Percentiles rank a stretch among this genome's conserved stretches.
Evolutionary conservation across 2,113 vertebrate genomes (phyloP).

Genomic region (Chelonoidis abingdonii): DNA sequence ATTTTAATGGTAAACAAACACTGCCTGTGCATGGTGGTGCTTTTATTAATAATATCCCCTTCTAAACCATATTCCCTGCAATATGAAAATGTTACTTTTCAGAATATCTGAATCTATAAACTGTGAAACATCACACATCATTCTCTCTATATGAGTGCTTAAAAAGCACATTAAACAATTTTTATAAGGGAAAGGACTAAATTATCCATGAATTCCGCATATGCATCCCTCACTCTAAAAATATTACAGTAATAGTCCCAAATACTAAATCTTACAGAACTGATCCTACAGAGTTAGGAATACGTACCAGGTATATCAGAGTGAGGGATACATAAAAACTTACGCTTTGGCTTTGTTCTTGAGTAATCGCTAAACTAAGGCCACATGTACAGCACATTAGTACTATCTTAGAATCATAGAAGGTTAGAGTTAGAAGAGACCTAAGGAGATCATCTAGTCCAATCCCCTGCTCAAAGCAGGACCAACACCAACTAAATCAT

Average conservation of each 20-base stretch:
- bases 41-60: conserved; percentile 71
- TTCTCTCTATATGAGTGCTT: conserved; percentile 55
- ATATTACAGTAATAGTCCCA: conserved; percentile 13
- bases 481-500: no score
- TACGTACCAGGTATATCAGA: neutral
- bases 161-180: conserved; percentile 63
- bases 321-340: neutral
- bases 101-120: conserved; percentile 55
- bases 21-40: conserved; percentile 45
- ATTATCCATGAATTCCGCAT: conserved; percentile 66
- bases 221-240: conserved; percentile 42
- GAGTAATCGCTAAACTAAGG: neutral
- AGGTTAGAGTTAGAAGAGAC: no score
- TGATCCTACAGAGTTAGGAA: neutral
- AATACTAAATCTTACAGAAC: neutral
- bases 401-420: neutral
- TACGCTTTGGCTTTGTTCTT: neutral
- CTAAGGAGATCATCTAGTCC: no score
- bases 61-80: conserved; percentile 63
- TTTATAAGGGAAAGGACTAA: conserved; percentile 63
- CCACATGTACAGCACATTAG: neutral
- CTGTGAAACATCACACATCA: conserved; percentile 16
- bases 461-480: no score
- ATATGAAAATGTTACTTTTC: conserved; percentile 51
- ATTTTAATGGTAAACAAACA: conserved; percentile 78